These are phyloP conservation scores for Alviniconcha marisindica DNA, from an alignment of 1,140 invertebrate species.

Conservation along the genomic window DNA sequence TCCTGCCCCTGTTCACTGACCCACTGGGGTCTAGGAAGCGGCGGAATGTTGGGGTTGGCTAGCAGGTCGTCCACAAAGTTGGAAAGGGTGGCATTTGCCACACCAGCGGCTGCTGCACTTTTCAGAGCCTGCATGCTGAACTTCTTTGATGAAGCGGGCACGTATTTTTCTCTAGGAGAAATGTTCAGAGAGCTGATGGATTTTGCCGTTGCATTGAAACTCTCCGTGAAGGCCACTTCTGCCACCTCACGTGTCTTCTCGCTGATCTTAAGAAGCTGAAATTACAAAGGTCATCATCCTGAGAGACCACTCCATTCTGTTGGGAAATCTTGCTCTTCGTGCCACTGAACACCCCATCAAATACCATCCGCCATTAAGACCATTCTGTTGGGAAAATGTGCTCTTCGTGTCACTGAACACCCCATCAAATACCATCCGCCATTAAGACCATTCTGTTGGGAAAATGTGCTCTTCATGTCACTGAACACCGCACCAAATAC, in stretches of 20 bases:
- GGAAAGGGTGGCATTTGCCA: conserved; percentile 65
- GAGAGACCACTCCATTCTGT: too few species aligned
- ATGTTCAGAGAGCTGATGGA: conserved; percentile 1
- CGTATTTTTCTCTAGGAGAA: background rate
- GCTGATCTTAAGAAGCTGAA: conserved; percentile 46
- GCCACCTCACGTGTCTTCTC: conserved; percentile 60
- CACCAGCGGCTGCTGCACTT: conserved; percentile 67
- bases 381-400: too few species aligned
- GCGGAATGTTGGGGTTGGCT: conserved; percentile 57
- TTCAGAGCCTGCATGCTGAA: conserved; percentile 44
- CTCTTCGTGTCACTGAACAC: too few species aligned
- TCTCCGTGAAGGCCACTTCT: conserved; percentile 68
- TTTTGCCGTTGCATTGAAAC: conserved; percentile 48
- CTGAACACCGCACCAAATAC: too few species aligned
- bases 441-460: too few species aligned
- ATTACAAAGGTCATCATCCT: too few species aligned
- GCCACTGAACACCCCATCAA: too few species aligned
- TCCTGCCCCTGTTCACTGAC: background rate
- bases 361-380: too few species aligned
- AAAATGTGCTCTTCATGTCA: too few species aligned
- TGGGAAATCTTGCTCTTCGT: too few species aligned
- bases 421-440: too few species aligned
- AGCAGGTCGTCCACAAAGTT: conserved; percentile 68
- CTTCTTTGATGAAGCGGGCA: conserved; percentile 16
- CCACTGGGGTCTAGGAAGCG: conserved; percentile 48